Evolutionary conservation across 2,797 vertebrate species (phyloP), one percentile per base, ranked within the genome.

Genomic region (Siniperca obscura): DNA sequence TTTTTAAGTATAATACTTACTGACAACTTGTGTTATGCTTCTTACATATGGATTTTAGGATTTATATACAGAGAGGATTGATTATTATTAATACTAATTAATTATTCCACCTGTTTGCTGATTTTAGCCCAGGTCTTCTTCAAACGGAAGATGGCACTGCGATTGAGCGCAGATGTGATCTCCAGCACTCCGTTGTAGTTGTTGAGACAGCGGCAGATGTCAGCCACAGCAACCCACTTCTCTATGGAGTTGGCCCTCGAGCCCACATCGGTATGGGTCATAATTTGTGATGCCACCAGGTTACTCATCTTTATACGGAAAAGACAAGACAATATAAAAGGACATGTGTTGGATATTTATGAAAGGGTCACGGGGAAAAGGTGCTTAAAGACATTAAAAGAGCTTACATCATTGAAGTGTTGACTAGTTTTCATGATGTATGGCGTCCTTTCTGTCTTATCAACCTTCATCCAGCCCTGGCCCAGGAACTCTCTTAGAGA

Each of bases 111-210:
- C 96, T 98, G 98, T 89, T 98, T 99, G 92, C 96, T 97, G 89
- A 99, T 93, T 94, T 98, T 98, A 67, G 96, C 95, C 98, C 98
- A 99, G 27, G 98, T 99, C 92, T 98, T 99, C 95, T 99, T 99
- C 82, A 99, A 92, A 87, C 98, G 95, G 92, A 97, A 99, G 95
- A 99, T 97, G 91, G 98, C 97, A 79, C 97, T 99, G 91, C 98
- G 96, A 91, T 99, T 99, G 88, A 99, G 97, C 74, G 98, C 98
- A 0, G 98, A 98, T 1, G 96, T 98, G 95, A 99, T 97, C 93
- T 99, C 97, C 93, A 99, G 94, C 25, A 98, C 96, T 0, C 98
- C 98, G 0, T 99, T 99, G 85, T 98, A 98, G 90, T 99, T 98
- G 94, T 98, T 97, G 87, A 98, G 93, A 84, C 97, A 99, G 46